Conservation (phyloP, 2,888 invertebrate genomes). For the Malacosoma neustria region DNA sequence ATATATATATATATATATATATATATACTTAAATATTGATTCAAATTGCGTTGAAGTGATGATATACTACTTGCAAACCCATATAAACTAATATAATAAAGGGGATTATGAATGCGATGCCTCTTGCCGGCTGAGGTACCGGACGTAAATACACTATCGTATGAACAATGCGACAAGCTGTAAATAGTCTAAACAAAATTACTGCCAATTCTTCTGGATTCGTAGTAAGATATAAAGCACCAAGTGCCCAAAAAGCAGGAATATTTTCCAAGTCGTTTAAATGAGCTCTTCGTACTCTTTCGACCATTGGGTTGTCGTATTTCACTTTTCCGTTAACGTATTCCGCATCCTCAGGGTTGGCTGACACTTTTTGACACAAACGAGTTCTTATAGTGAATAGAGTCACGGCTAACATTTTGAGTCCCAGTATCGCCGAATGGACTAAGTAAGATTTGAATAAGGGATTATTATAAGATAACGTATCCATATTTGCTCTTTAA, state of each 20-base stretch:
- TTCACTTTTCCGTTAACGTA: slow-evolving; percentile 39
- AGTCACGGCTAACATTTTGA: slow-evolving; percentile 39
- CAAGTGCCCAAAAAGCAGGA: slow-evolving; percentile 76
- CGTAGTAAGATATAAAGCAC: slow-evolving; percentile 76
- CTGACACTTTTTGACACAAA: slow-evolving; percentile 30
- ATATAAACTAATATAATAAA: slow-evolving; percentile 42
- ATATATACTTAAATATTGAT: too few relatives aligned
- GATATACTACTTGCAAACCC: slow-evolving; percentile 40
- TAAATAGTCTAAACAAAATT: slow-evolving; percentile 63
- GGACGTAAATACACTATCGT: slow-evolving; percentile 78
- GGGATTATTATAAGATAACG: slow-evolving; percentile 28
- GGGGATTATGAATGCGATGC: slow-evolving; percentile 38
- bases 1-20: too few relatives aligned
- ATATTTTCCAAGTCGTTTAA: slow-evolving; percentile 84
- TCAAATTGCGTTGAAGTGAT: slow-evolving; percentile 33
- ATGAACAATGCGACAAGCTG: slow-evolving; percentile 73
- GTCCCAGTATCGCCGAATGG: slow-evolving; percentile 44
- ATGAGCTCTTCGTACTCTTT: slow-evolving; percentile 73
- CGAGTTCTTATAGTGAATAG: slow-evolving; percentile 34
- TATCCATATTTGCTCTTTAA: slow-evolving; percentile 37
- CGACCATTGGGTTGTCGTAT: slow-evolving; percentile 43
- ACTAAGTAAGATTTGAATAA: slow-evolving; percentile 48
- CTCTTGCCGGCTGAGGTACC: slow-evolving; percentile 73
- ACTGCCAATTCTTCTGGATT: slow-evolving; percentile 60
- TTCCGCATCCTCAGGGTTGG: slow-evolving; percentile 52